phyloP scores from a whole-genome alignment of 2,888 invertebrate species.

The Agrotis ipsilon region DNA sequence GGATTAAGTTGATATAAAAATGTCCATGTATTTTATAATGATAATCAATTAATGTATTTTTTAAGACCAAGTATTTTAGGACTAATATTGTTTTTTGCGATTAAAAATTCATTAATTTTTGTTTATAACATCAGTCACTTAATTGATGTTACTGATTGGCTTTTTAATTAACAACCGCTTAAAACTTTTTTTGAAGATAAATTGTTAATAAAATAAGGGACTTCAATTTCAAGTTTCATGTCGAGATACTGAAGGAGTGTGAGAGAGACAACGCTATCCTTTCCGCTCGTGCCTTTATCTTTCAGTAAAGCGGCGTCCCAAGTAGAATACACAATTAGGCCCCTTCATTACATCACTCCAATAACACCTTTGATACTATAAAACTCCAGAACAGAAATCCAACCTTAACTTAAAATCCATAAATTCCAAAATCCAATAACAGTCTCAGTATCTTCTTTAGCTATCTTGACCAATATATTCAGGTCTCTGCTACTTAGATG shows the following conservation, averaged over 20 bases:
- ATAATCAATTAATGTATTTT: conserved; percentile 8
- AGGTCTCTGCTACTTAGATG: conserved; percentile 71
- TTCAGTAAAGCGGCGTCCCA: conserved; percentile 79
- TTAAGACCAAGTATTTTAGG: not conserved
- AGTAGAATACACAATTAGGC: conserved; percentile 89
- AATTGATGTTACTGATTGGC: conserved; percentile 23
- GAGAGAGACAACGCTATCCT: conserved; percentile 73
- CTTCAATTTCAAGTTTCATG: conserved; percentile 54
- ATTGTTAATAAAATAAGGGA: conserved; percentile 29
- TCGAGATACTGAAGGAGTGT: conserved; percentile 65
- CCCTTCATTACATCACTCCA: conserved; percentile 90
- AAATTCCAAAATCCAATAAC: conserved; percentile 54
- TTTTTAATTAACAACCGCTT: conserved; percentile 22
- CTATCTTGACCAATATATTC: conserved; percentile 71
- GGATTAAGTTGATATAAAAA: not conserved
- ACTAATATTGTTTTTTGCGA: not conserved
- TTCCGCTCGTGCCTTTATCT: conserved; percentile 83
- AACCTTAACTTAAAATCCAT: conserved; percentile 54
- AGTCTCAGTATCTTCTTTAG: conserved; percentile 69
- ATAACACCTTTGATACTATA: conserved; percentile 86
- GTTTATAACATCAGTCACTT: conserved; percentile 13
- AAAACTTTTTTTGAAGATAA: conserved; percentile 8
- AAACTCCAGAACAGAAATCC: conserved; percentile 43
- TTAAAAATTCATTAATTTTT: conserved; percentile 8
- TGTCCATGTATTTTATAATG: not conserved